Base-by-base conservation (phyloP, 2,888 invertebrate species). In the Drosophila kokeensis region DNA sequence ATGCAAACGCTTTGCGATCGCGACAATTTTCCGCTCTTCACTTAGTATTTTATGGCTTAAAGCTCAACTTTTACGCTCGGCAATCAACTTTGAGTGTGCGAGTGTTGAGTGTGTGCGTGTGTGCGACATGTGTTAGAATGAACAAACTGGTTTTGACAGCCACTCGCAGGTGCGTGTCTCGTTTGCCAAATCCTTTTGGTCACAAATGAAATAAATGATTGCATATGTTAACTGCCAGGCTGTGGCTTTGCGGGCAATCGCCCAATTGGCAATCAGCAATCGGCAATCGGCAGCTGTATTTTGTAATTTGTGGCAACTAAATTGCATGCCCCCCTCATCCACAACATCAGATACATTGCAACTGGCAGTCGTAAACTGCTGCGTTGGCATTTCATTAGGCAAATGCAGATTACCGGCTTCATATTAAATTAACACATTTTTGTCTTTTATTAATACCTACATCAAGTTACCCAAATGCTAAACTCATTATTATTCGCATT, bases 111-210 rank as follows among this genome's bases (percentile, higher is more conserved):
- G 29, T 30, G n/a, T 38, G 36, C 34, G 32, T 32, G 36, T 21
- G 38, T 21, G 38, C 32, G 45, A 45, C 42, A n/a, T 42, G 40
- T 50, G 60, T 10, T 54, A n/a, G n/a, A 55, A 13, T 24, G 38
- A n/a, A 48, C 66, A 36, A 63, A 34, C 40, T 61, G 54, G n/a
- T 18, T 55, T 74, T 71, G 76, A 68, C 59, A 62, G 36, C 68
- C 53, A 34, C 52, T 34, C 59, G 21, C 75, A 77, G 80, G 69
- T 87, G 82, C 57, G 54, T 59, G 42, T 61, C 54, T 15, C 55
- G 40, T 63, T 77, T 45, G 6, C 40, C 30, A 57, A 78, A 54
- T 58, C 42, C 42, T 27, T 30, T 34, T 36, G 42, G n/a, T 52
- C 62, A 29, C 52, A 70, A 62, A 55, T 21, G 21, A 32, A 52